Evolutionary conservation across 2,888 invertebrate species (phyloP).

Genomic region (Melanostoma scalare): DNA sequence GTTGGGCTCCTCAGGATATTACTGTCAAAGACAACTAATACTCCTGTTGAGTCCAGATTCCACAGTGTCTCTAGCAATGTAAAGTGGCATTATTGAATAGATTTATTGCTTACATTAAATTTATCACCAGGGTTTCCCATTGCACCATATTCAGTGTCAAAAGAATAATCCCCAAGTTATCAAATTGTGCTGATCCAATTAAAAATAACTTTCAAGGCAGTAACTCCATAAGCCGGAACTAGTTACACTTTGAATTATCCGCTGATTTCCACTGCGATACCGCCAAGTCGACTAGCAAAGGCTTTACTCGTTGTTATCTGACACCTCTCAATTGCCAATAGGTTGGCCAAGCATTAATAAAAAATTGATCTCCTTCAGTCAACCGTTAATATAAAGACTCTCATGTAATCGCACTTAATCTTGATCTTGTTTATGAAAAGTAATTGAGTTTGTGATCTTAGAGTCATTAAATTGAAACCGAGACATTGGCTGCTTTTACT

Average conservation of each 20-base stretch:
- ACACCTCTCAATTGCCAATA: constrained; percentile 26
- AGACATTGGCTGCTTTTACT: constrained; percentile 21
- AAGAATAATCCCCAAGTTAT: too few relatives aligned
- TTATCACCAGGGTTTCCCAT: too few relatives aligned
- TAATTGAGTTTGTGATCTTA: constrained; percentile 23
- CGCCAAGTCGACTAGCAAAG: constrained; percentile 19
- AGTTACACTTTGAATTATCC: constrained; percentile 14
- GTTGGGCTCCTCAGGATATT: too few relatives aligned
- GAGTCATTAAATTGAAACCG: constrained; percentile 28
- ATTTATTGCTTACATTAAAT: too few relatives aligned
- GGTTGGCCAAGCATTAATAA: constrained; percentile 15
- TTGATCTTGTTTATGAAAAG: constrained; percentile 36
- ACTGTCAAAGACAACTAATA: too few relatives aligned
- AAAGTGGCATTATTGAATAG: too few relatives aligned
- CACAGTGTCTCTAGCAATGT: too few relatives aligned
- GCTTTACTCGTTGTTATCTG: constrained; percentile 28
- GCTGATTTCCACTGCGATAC: constrained; percentile 7
- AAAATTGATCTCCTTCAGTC: constrained; percentile 20
- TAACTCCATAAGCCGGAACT: constrained; percentile 4
- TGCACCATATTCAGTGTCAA: too few relatives aligned
- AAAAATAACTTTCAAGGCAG: too few relatives aligned
- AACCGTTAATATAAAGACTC: constrained; percentile 43
- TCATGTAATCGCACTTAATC: constrained; percentile 37
- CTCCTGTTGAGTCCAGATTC: too few relatives aligned
- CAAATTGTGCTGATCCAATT: too few relatives aligned